Conservation (phyloP, 2,797 vertebrate species). For the Percopsis omiscomaycus region DNA sequence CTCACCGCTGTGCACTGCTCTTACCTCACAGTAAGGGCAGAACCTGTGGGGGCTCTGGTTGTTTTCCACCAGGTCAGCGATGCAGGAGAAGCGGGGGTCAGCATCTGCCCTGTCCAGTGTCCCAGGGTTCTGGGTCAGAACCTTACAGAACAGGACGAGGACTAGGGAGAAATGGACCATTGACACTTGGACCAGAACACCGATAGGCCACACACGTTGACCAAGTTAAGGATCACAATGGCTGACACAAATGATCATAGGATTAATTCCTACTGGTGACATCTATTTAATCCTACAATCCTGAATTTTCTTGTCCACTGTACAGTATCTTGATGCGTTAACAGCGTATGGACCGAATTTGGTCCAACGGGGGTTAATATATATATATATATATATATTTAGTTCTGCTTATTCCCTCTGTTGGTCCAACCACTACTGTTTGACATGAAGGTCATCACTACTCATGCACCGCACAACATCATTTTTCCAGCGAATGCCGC, state of each 20-base stretch:
- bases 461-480: no score
- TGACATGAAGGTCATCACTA: no score
- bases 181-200: slow-evolving; percentile 69
- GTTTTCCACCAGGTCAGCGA: slow-evolving; percentile 76
- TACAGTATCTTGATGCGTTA: background rate
- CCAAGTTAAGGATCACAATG: slow-evolving; percentile 66
- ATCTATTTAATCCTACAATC: background rate
- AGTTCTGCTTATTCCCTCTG: no score
- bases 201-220: slow-evolving; percentile 72
- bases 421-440: no score
- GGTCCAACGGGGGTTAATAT: no score
- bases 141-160: slow-evolving; percentile 73
- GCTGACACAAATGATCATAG: background rate
- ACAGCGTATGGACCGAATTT: background rate
- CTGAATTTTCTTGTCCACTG: no score
- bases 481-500: no score
- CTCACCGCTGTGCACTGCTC: slow-evolving; percentile 4
- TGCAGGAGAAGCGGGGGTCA: slow-evolving; percentile 71
- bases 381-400: no score
- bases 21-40: slow-evolving; percentile 84
- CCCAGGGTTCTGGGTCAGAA: slow-evolving; percentile 79
- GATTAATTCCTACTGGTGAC: background rate
- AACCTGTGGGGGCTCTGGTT: slow-evolving; percentile 74
- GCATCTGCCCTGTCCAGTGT: slow-evolving; percentile 61
- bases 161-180: slow-evolving; percentile 73